Evolutionary conservation across 2,797 vertebrate genomes (phyloP), one percentile per base, ranked within the genome.

Genomic region (Brachyrhaphis roseni): DNA sequence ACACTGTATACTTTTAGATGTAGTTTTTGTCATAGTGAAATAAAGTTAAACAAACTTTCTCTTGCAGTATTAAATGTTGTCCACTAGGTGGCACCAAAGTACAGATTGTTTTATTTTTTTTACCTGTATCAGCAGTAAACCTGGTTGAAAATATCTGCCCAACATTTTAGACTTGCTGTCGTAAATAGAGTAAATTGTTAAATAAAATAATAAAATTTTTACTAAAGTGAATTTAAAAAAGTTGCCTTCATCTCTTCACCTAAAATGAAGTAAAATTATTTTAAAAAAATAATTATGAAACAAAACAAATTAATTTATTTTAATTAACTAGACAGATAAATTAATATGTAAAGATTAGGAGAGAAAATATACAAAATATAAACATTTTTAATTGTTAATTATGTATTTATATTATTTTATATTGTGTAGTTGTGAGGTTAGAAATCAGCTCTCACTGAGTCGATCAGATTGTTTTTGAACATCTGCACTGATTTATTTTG

Each of bases 11-110:
- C 0, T 15, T 31, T 59, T 59, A 59, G 5, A 13, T 59, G 26
- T 59, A 13, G 4, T 26, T 13, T 51, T 51, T 47, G n/a, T 47
- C 46, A 47, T 10, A 26, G 8, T 53, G 18, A 13, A 57, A 28
- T 51, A 57, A 28, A 28, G 10, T 26, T 3, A n/a, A 41, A 55
- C 5, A 59, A 59, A 59, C 1, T 6, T 23, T n/a, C 26, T 7
- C 23, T 28, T n/a, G 41, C 47, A 53, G 16, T 12, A 36, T 47
- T 49, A 72, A 2, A 3, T 11, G 41, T 74, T 68, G 45, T 47
- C 80, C 80, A 82, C 57, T 51, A 45, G 71, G 47, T 82, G 75
- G 51, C 75, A 68, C 57, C 39, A 77, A 51, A 53, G 28, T 31
- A 34, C 57, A 73, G 39, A 81, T 36, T 4, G 13, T 15, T 46